Evolutionary conservation across 2,888 invertebrate genomes (phyloP).

Genomic region (Phaonia tiefii): DNA sequence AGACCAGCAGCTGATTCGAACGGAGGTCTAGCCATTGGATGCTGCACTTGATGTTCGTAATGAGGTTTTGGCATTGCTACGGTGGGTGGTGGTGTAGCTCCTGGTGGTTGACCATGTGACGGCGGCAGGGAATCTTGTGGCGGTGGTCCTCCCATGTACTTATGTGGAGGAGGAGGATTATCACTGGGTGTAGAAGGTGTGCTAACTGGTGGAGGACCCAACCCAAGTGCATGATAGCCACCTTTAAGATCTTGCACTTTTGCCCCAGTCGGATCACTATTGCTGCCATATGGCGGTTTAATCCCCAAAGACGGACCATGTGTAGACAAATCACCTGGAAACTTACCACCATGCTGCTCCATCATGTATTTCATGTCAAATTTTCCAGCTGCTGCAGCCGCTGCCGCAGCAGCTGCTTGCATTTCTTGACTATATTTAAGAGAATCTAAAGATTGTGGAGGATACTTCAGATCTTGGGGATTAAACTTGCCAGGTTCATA

Average conservation of each 20-base stretch:
- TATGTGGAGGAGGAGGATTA: slow-evolving; percentile 63
- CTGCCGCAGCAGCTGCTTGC: slow-evolving; percentile 76
- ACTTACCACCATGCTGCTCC: slow-evolving; percentile 76
- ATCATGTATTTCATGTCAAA: slow-evolving; percentile 80
- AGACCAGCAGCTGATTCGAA: slow-evolving; percentile 77
- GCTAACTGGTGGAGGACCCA: slow-evolving; percentile 52
- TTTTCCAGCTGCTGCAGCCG: slow-evolving; percentile 75
- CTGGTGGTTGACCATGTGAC: slow-evolving; percentile 73
- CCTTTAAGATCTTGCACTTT: slow-evolving; percentile 78
- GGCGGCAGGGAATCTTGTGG: slow-evolving; percentile 60
- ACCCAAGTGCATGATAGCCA: slow-evolving; percentile 72
- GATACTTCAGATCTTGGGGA: slow-evolving; percentile 81
- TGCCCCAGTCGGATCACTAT: slow-evolving; percentile 72
- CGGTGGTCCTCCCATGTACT: slow-evolving; percentile 54
- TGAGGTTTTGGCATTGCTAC: slow-evolving; percentile 79
- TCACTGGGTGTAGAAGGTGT: slow-evolving; percentile 44
- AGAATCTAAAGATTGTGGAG: slow-evolving; percentile 74
- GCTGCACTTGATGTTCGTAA: slow-evolving; percentile 78
- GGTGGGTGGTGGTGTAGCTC: slow-evolving; percentile 76
- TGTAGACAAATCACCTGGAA: slow-evolving; percentile 73
- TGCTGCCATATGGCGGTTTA: slow-evolving; percentile 66
- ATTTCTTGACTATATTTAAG: slow-evolving; percentile 79
- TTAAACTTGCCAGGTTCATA: slow-evolving; percentile 76
- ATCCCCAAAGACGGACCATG: slow-evolving; percentile 72
- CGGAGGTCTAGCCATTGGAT: slow-evolving; percentile 77